Conservation (phyloP, 2,113 vertebrate species). For the Anguilla rostrata region DNA sequence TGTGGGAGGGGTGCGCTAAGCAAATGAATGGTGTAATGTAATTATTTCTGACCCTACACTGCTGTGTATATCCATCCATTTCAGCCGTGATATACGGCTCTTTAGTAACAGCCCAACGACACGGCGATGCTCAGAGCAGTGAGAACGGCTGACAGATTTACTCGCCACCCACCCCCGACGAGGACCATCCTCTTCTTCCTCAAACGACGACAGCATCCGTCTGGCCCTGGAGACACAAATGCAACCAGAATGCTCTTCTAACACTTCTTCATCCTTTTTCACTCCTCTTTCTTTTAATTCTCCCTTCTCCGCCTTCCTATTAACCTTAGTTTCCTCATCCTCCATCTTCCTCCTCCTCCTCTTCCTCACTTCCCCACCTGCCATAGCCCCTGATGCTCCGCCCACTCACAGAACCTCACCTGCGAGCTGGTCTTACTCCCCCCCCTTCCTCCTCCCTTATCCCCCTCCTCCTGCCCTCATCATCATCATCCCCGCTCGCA, state of each 20-base stretch:
- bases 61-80: neutral
- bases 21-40: neutral
- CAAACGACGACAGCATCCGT: too few species aligned
- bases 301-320: neutral
- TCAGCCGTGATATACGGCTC: neutral
- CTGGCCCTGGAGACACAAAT: too few species aligned
- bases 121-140: neutral
- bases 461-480: neutral
- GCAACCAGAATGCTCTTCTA: too few species aligned
- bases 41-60: neutral
- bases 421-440: too few species aligned
- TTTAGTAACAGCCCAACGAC: neutral
- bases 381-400: too few species aligned
- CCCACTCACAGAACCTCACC: too few species aligned
- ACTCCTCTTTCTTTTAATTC: neutral
- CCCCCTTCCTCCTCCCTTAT: neutral
- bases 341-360: neutral
- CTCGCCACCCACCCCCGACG: neutral
- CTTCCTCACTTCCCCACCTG: too few species aligned
- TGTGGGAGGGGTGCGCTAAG: neutral
- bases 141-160: too few species aligned
- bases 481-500: neutral
- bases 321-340: too few species aligned
- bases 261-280: neutral
- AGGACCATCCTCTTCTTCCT: too few species aligned